phyloP scores from a whole-genome alignment of 1,140 invertebrate genomes.

The Nylanderia fulva region DNA sequence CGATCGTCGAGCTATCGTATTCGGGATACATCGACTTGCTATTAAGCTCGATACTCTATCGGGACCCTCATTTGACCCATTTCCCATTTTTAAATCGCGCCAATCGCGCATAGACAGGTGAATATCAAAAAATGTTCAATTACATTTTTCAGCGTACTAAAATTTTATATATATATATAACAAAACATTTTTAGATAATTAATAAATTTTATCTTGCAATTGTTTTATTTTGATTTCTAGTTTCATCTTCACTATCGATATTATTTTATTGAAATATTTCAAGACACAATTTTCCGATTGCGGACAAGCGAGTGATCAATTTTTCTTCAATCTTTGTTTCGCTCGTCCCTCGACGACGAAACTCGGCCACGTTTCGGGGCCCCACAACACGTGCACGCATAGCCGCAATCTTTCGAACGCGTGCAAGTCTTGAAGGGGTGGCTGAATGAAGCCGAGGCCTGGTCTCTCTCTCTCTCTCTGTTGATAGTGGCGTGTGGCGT shows the following conservation, averaged over 20 bases:
- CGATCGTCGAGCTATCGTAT: background rate
- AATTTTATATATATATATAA: background rate
- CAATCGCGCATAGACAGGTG: background rate
- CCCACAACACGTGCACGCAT: constrained; percentile 67
- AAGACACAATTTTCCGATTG: background rate
- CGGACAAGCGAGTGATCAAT: background rate
- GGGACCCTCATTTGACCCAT: constrained; percentile 25
- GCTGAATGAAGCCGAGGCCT: constrained; percentile 71
- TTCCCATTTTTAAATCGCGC: constrained; percentile 21
- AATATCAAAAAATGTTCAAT: no score
- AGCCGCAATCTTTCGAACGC: constrained; percentile 69
- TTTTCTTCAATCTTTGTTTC: background rate
- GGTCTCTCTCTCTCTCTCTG: constrained; percentile 43
- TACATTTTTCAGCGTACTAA: background rate
- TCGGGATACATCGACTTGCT: background rate
- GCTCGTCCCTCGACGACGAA: constrained; percentile 1
- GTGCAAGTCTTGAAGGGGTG: constrained; percentile 63
- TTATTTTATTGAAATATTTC: background rate
- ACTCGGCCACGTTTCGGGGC: constrained; percentile 52
- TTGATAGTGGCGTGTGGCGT: constrained; percentile 69
- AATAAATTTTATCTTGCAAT: background rate
- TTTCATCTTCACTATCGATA: background rate
- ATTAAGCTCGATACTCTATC: background rate
- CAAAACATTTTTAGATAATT: background rate
- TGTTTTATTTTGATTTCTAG: background rate